A percentile compares a stretch with the other conserved stretches of the same genome.
These are phyloP conservation scores for Sebastes baramenuke DNA, from an alignment of 2,797 vertebrate species.

Conservation along the genomic window DNA sequence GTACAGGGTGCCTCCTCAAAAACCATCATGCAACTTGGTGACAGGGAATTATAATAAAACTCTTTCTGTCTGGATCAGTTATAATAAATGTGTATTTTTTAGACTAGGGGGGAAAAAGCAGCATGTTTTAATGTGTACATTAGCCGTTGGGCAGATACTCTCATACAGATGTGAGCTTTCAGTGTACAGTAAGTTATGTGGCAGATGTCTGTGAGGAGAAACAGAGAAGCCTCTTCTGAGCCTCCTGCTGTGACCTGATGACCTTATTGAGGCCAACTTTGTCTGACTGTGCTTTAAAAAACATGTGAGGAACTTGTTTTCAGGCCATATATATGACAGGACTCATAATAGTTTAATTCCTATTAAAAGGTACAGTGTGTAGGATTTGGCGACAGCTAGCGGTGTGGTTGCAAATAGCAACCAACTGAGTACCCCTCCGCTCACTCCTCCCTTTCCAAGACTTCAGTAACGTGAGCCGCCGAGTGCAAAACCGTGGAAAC, in stretches of 20 bases:
- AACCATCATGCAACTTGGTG: background rate
- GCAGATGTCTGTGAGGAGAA: background rate
- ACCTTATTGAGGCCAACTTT: background rate
- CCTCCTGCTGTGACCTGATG: background rate
- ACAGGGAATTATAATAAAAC: too few species aligned
- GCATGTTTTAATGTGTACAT: background rate
- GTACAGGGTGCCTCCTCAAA: background rate
- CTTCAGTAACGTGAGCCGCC: fast-evolving
- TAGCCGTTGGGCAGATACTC: background rate
- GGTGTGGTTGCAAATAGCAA: too few species aligned
- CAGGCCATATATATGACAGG: background rate
- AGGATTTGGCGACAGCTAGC: too few species aligned
- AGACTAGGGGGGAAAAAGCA: too few species aligned
- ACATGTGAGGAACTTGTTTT: background rate
- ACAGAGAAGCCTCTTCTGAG: background rate
- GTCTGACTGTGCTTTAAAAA: background rate
- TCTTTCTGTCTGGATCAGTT: background rate
- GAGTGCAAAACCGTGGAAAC: too few species aligned
- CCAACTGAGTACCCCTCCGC: too few species aligned
- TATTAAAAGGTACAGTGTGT: background rate
- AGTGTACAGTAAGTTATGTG: background rate
- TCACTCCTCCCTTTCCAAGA: too few species aligned
- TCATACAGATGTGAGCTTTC: conserved; percentile 9
- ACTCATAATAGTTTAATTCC: background rate
- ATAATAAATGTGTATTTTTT: background rate